Evolutionary conservation across 2,797 vertebrate genomes (phyloP).

Genomic region (Microhierax caerulescens): DNA sequence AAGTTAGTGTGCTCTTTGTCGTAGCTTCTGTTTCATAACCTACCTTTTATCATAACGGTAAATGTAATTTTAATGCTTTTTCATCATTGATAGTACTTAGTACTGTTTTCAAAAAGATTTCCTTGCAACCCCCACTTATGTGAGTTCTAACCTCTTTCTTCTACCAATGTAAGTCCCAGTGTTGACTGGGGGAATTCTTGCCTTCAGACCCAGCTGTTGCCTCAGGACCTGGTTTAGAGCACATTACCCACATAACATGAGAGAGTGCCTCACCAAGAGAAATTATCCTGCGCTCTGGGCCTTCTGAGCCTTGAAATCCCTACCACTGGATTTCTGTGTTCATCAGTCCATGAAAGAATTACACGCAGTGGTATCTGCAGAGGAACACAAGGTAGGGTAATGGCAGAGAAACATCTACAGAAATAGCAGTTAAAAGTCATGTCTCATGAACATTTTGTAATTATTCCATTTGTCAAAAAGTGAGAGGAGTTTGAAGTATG

Average conservation of each 20-base stretch:
- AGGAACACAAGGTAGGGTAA: background rate
- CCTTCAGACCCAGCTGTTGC: background rate
- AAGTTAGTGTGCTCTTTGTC: background rate
- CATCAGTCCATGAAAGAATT: background rate
- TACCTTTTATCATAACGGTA: background rate
- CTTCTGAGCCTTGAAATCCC: background rate
- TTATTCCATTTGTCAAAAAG: background rate
- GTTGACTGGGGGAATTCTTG: background rate
- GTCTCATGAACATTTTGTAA: background rate
- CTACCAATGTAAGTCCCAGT: background rate
- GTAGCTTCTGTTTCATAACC: background rate
- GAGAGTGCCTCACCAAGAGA: background rate
- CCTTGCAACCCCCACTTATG: background rate
- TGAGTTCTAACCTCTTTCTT: background rate
- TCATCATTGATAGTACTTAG: background rate
- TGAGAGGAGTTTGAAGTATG: background rate
- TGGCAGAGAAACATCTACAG: background rate
- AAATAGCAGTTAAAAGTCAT: background rate
- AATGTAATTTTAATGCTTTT: background rate
- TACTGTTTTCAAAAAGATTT: background rate
- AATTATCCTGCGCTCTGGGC: background rate
- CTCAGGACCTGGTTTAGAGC: background rate
- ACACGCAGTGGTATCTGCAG: rapidly evolving
- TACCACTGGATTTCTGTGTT: background rate
- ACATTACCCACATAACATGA: background rate